These are phyloP conservation scores for Pithys albifrons DNA, from an alignment of 2,113 vertebrate genomes.

Conservation along the genomic window DNA sequence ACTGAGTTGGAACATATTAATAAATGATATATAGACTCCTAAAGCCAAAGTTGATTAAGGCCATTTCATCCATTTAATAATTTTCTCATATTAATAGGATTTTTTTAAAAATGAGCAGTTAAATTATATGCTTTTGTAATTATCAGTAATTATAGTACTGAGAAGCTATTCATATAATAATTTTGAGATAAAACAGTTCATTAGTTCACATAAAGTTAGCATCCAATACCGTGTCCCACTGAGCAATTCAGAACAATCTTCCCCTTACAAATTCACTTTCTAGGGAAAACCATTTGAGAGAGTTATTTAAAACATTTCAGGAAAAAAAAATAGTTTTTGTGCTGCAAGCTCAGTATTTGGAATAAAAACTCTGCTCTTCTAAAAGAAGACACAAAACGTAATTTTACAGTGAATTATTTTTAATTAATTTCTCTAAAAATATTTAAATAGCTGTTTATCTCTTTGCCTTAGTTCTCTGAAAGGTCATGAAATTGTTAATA, in stretches of 20 bases:
- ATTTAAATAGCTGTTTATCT: background rate
- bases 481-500: background rate
- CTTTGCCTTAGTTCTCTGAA: background rate
- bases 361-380: background rate
- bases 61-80: conserved; percentile 61
- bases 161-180: conserved; percentile 61
- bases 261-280: background rate
- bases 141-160: conserved; percentile 52
- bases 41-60: conserved; percentile 59
- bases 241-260: background rate
- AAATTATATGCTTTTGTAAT: conserved; percentile 62
- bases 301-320: background rate
- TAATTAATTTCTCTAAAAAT: background rate
- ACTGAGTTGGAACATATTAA: conserved; percentile 59
- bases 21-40: conserved; percentile 48
- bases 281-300: background rate
- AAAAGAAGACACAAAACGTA: background rate
- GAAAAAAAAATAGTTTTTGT: background rate
- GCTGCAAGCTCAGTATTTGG: background rate
- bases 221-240: background rate
- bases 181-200: conserved; percentile 58
- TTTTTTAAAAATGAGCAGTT: conserved; percentile 7
- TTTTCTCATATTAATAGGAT: conserved; percentile 42
- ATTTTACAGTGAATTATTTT: background rate
- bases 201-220: conserved; percentile 54